Conservation (phyloP, 2,888 invertebrate species). For the Brenthis hecate region DNA sequence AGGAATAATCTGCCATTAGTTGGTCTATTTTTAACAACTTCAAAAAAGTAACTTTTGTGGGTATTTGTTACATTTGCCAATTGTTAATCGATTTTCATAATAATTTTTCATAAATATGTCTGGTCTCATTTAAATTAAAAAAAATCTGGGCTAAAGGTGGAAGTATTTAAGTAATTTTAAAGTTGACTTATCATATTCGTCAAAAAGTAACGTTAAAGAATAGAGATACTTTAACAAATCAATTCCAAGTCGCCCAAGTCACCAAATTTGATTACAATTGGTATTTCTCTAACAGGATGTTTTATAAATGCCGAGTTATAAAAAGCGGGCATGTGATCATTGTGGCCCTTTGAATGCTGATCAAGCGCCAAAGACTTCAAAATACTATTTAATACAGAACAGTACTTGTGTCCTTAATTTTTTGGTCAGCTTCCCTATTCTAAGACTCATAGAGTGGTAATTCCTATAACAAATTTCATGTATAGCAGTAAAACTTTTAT, state of each 20-base stretch:
- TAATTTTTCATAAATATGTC: too few relatives aligned
- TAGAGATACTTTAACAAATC: not conserved
- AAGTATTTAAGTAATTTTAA: too few relatives aligned
- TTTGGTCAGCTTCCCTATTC: constrained; percentile 23
- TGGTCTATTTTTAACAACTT: too few relatives aligned
- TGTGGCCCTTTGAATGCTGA: constrained; percentile 66
- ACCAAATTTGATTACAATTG: constrained; percentile 39
- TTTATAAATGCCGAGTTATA: constrained; percentile 51
- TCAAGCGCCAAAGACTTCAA: constrained; percentile 76
- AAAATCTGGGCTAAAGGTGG: too few relatives aligned
- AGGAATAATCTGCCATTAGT: too few relatives aligned
- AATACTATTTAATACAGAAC: constrained; percentile 63
- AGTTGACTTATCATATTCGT: too few relatives aligned
- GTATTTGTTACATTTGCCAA: too few relatives aligned
- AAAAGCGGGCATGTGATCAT: constrained; percentile 62
- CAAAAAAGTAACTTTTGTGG: too few relatives aligned
- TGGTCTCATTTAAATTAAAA: too few relatives aligned
- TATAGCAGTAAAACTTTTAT: constrained; percentile 32
- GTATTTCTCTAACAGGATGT: constrained; percentile 46
- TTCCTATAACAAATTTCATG: constrained; percentile 34
- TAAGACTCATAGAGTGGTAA: constrained; percentile 41
- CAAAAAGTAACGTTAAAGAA: not conserved
- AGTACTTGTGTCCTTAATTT: constrained; percentile 31
- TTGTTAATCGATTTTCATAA: too few relatives aligned
- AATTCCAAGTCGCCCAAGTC: constrained; percentile 27